Evolutionary conservation across 1,140 invertebrate genomes (phyloP).

Genomic region (Solenopsis invicta): DNA sequence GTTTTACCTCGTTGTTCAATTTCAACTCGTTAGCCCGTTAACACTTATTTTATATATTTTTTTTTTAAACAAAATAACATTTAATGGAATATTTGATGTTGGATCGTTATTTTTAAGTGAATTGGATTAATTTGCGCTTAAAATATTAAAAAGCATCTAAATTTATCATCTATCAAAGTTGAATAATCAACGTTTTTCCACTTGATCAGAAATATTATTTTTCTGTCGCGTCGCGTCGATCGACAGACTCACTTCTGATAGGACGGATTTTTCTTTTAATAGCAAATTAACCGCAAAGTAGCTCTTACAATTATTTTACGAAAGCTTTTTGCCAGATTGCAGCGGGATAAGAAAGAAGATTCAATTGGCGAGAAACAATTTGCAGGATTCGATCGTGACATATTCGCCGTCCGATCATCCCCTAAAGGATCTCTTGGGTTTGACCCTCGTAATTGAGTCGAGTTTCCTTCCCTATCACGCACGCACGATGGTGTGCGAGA

Average conservation of each 20-base stretch:
- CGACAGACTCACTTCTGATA: background rate
- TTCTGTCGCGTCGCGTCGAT: background rate
- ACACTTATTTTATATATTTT: constrained; percentile 5
- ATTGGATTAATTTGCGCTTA: background rate
- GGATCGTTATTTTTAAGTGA: background rate
- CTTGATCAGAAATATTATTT: background rate
- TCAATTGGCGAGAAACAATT: constrained; percentile 76
- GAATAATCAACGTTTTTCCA: background rate
- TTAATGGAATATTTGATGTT: background rate
- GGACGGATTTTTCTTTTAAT: background rate
- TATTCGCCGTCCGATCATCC: constrained; percentile 71
- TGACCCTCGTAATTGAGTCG: constrained; percentile 76
- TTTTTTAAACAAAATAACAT: background rate
- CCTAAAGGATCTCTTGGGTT: constrained; percentile 44
- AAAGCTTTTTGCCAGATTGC: constrained; percentile 4
- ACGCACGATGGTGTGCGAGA: constrained; percentile 46
- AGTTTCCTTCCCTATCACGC: constrained; percentile 53
- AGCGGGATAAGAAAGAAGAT: constrained; percentile 62
- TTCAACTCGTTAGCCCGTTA: background rate
- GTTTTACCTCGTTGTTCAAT: background rate
- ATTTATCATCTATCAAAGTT: constrained; percentile 15
- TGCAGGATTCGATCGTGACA: constrained; percentile 71
- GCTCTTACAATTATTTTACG: background rate
- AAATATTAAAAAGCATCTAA: background rate
- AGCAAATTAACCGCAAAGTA: background rate